Base-by-base conservation (phyloP, 2,797 vertebrate species). In the Microcaecilia unicolor region DNA sequence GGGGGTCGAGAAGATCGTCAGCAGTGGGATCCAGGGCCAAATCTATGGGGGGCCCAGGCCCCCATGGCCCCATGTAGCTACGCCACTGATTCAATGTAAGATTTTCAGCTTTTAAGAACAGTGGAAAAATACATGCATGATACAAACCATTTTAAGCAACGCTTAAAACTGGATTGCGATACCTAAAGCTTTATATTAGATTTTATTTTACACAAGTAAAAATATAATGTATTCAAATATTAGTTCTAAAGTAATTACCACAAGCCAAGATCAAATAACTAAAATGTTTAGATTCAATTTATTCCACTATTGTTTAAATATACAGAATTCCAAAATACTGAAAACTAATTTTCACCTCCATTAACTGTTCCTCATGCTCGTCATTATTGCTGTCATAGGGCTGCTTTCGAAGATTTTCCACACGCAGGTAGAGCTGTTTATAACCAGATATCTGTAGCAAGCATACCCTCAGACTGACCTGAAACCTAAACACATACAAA, bases 401-500 rank as follows among this genome's bases (percentile, higher is more conserved):
- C 42, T 80, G 69, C 57, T 91, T 98, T 51, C 95, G 86, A 38
- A 96, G 56, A 25, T 83, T 78, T 72, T 99, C 96, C 23, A 94
- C 92, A 9, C 72, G 67, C 21, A 52, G 23, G 47, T 84, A 97
- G 35, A 99, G 74, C 41, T 73, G 78, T 48, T 61, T 84, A 64
- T 91, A 91, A 39, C 95, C 94, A 1, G 77, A 81, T 67, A 97
- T 97, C 66, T 97, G 95, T 18, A 93, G 55, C 41, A 99, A 76
- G 66, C 92, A 93, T 13, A 80, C 49, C 21, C 72, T 78, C 21
- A 98, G 76, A 41, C 64, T 86, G 45, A 64, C 68, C 72, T 86
- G 88, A 79, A 99, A 95, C 70, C 95, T 98, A 76, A 74, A 24
- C n/a, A n/a, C n/a, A n/a, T n/a, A n/a, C n/a, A n/a, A n/a, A n/a